These are phyloP conservation scores for Acleris emargana DNA, from an alignment of 2,888 invertebrate genomes.

Conservation along the genomic window DNA sequence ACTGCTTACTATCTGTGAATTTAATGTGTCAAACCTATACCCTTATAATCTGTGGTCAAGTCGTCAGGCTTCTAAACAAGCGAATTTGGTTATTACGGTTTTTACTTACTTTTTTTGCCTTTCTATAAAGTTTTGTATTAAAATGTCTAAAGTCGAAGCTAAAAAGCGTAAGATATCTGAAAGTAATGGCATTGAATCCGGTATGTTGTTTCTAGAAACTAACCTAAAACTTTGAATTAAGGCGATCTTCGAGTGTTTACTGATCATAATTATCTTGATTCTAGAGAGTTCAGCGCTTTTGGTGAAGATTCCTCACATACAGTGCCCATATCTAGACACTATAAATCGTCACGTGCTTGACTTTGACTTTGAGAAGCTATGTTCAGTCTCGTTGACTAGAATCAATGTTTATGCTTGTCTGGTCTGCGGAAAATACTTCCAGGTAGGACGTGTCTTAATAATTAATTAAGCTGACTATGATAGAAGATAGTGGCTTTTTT, in stretches of 20 bases:
- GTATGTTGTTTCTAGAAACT: conserved; percentile 53
- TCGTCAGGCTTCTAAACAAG: neutral
- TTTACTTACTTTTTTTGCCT: neutral
- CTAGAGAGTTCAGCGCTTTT: conserved; percentile 55
- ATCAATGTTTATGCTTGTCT: conserved; percentile 99
- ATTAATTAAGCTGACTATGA: neutral
- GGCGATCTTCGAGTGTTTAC: conserved; percentile 1
- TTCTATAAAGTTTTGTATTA: neutral
- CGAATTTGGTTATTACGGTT: neutral
- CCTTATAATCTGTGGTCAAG: too few relatives aligned
- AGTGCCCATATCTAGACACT: conserved; percentile 98
- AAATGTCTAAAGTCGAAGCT: conserved; percentile 52
- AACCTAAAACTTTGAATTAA: conserved; percentile 17
- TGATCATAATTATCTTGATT: neutral
- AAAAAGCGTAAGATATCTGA: conserved; percentile 64
- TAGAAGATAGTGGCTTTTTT: neutral
- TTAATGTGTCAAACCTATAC: too few relatives aligned
- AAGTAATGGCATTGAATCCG: conserved; percentile 57
- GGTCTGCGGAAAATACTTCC: conserved; percentile 99
- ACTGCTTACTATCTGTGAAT: too few relatives aligned
- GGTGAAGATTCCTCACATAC: conserved; percentile 70
- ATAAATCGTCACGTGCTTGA: conserved; percentile 98
- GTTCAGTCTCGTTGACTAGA: conserved; percentile 98
- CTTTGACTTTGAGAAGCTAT: conserved; percentile 99
- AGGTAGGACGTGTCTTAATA: conserved; percentile 67